phyloP scores from a whole-genome alignment of 2,113 vertebrate genomes.

The Phyllostomus discolor region DNA sequence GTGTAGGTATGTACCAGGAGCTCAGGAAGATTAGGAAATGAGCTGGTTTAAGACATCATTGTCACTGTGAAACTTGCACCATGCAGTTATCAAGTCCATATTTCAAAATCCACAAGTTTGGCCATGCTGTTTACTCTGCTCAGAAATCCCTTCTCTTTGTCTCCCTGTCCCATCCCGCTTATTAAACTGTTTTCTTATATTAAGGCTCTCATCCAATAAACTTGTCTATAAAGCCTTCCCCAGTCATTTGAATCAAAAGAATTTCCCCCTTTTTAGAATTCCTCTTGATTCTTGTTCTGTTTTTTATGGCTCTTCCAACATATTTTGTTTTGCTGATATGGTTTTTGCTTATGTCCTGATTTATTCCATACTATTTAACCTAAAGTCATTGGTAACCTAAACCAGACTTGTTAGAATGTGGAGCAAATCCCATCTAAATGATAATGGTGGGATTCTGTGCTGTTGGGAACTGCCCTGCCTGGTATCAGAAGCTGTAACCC shows the following conservation, averaged over 20 bases:
- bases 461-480: no score
- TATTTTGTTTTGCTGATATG: neutral
- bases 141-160: neutral
- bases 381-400: neutral
- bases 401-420: no score
- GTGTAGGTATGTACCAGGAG: neutral
- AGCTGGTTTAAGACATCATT: neutral
- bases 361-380: neutral
- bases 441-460: neutral
- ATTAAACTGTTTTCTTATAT: neutral
- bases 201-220: neutral
- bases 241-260: neutral
- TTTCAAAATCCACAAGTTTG: neutral
- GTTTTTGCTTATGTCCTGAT: neutral
- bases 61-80: neutral
- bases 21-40: neutral
- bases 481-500: no score
- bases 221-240: neutral
- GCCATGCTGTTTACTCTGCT: neutral
- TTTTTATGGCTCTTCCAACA: neutral
- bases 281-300: neutral
- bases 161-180: no score
- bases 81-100: fast-evolving
- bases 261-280: neutral
- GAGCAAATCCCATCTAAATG: neutral